A percentile compares a stretch with the other conserved stretches of the same genome.
Evolutionary conservation across 2,113 vertebrate species (phyloP).

Genomic region (Antennarius striatus): DNA sequence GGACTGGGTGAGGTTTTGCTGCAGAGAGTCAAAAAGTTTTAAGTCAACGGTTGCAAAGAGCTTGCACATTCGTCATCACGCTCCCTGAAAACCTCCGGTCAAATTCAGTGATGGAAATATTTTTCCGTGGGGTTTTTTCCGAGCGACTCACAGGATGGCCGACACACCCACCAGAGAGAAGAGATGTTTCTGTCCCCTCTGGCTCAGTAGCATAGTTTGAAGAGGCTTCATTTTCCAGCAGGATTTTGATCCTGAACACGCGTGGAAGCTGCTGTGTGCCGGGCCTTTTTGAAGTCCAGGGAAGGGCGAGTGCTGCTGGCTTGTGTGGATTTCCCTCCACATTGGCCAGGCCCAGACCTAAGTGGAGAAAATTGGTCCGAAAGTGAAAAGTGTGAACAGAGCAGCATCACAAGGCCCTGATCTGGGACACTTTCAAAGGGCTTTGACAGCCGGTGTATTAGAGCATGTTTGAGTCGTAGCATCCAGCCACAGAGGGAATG

Average conservation of each 20-base stretch:
- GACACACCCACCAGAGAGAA: constrained; percentile 8
- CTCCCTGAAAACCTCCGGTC: constrained; percentile 21
- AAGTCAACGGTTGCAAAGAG: not conserved
- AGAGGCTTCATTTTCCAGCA: constrained; percentile 53
- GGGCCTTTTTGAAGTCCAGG: constrained; percentile 49
- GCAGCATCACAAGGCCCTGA: too few species aligned
- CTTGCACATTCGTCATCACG: constrained; percentile 10
- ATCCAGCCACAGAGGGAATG: too few species aligned
- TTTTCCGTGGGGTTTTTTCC: constrained; percentile 39
- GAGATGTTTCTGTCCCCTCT: constrained; percentile 31
- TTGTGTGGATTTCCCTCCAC: not conserved
- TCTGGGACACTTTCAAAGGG: too few species aligned
- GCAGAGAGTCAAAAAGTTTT: not conserved
- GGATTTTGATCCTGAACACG: constrained; percentile 49
- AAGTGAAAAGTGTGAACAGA: constrained; percentile 10
- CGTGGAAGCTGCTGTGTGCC: constrained; percentile 33
- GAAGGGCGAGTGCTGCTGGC: constrained; percentile 5
- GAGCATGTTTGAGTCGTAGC: too few species aligned
- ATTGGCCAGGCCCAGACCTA: constrained; percentile 7
- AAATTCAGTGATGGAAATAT: constrained; percentile 22
- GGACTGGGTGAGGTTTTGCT: too few species aligned
- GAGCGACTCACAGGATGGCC: constrained; percentile 8
- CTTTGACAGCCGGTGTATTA: too few species aligned
- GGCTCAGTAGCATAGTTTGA: constrained; percentile 36
- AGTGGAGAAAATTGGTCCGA: constrained; percentile 5